Percentiles rank a stretch among this genome's conserved stretches.
Evolutionary conservation across 2,797 vertebrate genomes (phyloP).

Genomic region (Argyrosomus regius): DNA sequence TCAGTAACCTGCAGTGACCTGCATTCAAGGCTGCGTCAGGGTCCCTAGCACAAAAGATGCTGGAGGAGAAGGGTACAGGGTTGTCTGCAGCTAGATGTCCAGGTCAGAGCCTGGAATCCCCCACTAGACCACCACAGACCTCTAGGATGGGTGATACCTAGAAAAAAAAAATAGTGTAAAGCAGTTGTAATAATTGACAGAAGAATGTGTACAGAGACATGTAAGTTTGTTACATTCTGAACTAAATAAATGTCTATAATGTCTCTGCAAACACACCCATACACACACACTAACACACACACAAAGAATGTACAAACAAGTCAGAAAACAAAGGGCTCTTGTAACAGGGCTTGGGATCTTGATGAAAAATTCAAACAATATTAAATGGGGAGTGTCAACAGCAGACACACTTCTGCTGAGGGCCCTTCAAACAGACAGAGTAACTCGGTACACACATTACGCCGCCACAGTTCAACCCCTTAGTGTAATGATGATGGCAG

Average conservation of each 20-base stretch:
- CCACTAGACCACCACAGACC: slow-evolving; percentile 35
- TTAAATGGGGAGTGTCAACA: slow-evolving; percentile 96
- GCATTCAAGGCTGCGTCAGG: slow-evolving; percentile 83
- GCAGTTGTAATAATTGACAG: slow-evolving; percentile 66
- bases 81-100: slow-evolving; percentile 74
- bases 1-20: slow-evolving; percentile 88
- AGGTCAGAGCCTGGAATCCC: slow-evolving; percentile 50
- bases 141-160: slow-evolving; percentile 45
- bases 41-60: slow-evolving; percentile 83
- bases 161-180: slow-evolving; percentile 51
- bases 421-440: slow-evolving; percentile 96
- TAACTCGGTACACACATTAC: slow-evolving; percentile 95
- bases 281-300: slow-evolving; percentile 43
- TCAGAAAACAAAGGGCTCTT: slow-evolving; percentile 85
- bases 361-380: slow-evolving; percentile 99
- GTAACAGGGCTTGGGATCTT: slow-evolving; percentile 86
- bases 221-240: slow-evolving; percentile 58
- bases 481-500: slow-evolving; percentile 85
- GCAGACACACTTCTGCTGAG: slow-evolving; percentile 92
- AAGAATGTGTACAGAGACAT: slow-evolving; percentile 28
- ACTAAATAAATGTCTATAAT: slow-evolving; percentile 61
- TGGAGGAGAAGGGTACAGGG: slow-evolving; percentile 54
- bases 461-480: slow-evolving; percentile 85
- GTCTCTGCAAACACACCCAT: slow-evolving; percentile 72
- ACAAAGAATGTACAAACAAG: slow-evolving; percentile 89